Conservation (phyloP, 2,113 vertebrate genomes). For the Zosterops hypoxanthus region DNA sequence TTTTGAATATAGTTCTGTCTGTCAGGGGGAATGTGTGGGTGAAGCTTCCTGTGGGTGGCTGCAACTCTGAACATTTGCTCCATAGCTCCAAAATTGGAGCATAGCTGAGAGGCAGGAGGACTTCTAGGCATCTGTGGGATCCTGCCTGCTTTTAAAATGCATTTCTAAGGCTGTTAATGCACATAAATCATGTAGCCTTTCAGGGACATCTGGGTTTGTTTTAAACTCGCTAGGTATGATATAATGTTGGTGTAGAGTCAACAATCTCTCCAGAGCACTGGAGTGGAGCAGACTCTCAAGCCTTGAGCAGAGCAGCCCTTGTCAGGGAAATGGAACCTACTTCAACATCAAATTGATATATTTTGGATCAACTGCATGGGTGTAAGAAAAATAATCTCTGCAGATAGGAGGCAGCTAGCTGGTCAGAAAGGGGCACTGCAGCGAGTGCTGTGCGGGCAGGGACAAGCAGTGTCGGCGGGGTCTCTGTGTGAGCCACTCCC, state of each 20-base stretch:
- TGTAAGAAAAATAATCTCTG: not conserved
- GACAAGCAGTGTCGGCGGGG: accelerated
- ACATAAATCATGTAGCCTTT: not conserved
- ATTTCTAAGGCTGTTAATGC: not conserved
- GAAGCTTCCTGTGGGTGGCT: not conserved
- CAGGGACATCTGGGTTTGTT: not conserved
- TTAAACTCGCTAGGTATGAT: not conserved
- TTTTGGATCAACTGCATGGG: not conserved
- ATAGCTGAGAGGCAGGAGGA: conserved; percentile 5
- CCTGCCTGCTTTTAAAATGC: not conserved
- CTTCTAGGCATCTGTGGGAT: not conserved
- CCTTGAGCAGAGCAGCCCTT: not conserved
- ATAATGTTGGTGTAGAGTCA: not conserved
- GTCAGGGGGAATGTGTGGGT: not conserved
- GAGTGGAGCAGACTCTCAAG: not conserved
- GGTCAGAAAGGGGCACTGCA: not conserved
- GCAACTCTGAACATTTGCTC: not conserved
- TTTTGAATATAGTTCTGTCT: conserved; percentile 9
- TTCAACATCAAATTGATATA: not conserved
- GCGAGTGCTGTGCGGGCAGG: not conserved
- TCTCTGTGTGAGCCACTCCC: not conserved
- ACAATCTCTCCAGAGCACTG: not conserved
- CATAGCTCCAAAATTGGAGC: conserved; percentile 4
- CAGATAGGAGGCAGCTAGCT: not conserved
- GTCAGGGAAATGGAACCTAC: not conserved